Evolutionary conservation across 2,797 vertebrate species (phyloP).

Genomic region (Liparis tanakae): DNA sequence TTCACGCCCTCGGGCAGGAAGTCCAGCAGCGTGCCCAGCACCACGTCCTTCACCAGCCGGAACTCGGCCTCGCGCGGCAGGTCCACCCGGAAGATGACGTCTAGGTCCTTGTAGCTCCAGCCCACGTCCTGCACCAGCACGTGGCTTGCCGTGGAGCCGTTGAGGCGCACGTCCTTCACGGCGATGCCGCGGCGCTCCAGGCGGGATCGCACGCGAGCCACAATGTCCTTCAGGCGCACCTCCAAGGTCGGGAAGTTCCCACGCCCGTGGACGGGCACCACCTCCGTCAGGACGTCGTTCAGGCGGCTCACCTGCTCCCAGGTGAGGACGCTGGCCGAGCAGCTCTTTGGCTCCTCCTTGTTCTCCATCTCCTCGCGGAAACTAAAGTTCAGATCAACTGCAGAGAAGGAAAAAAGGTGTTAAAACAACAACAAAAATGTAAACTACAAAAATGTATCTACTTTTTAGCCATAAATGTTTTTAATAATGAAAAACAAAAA

Average conservation of each 20-base stretch:
- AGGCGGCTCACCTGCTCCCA: constrained; percentile 96
- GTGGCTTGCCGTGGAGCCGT: constrained; percentile 95
- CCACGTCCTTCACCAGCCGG: constrained; percentile 92
- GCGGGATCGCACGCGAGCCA: constrained; percentile 87
- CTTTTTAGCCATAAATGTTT: too few relatives aligned
- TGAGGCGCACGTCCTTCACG: constrained; percentile 92
- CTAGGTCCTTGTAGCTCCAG: constrained; percentile 96
- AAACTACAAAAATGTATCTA: too few relatives aligned
- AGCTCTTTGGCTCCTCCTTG: constrained; percentile 78
- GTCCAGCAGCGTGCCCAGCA: constrained; percentile 92
- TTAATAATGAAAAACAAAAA: too few relatives aligned
- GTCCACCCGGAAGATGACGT: constrained; percentile 94
- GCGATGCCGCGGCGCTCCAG: constrained; percentile 88
- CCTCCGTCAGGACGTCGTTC: constrained; percentile 91
- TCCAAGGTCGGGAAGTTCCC: constrained; percentile 97
- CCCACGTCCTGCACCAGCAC: constrained; percentile 95
- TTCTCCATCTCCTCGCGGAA: constrained; percentile 66
- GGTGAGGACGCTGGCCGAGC: constrained; percentile 85
- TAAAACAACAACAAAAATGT: too few relatives aligned
- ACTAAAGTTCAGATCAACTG: constrained; percentile 54
- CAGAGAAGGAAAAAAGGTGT: background rate
- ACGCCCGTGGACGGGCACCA: constrained; percentile 92
- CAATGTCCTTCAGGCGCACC: constrained; percentile 93
- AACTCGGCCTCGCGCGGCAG: constrained; percentile 90
- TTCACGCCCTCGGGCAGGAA: constrained; percentile 95